Conservation (phyloP, 64 coral and sea anemone species). For the Catalaphyllia jardinei region DNA sequence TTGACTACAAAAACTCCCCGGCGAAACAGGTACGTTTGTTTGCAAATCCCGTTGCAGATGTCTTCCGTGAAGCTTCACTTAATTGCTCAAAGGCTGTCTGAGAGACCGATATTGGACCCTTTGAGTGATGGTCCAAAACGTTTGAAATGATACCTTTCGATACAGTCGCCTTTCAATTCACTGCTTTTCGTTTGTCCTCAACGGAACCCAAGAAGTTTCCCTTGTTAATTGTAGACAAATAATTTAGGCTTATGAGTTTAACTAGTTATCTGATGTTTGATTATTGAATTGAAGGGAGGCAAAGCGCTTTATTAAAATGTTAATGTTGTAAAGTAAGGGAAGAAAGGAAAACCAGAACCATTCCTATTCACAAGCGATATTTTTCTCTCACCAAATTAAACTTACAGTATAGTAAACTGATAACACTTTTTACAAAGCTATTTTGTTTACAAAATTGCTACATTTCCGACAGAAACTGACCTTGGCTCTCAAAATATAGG, state of each 20-base stretch:
- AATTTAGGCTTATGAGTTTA: no score
- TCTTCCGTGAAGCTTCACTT: no score
- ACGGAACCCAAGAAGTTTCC: not conserved
- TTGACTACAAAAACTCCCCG: constrained; percentile 82
- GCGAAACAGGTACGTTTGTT: constrained; percentile 66
- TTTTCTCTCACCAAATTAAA: not conserved
- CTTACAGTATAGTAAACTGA: not conserved
- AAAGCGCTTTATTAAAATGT: not conserved
- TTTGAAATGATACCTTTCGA: not conserved
- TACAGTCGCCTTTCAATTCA: not conserved
- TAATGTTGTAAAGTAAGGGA: not conserved
- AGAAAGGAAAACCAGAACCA: not conserved
- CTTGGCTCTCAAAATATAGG: no score
- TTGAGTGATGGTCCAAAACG: not conserved
- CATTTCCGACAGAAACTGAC: no score
- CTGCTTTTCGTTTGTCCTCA: not conserved
- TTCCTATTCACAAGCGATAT: not conserved
- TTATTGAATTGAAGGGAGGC: not conserved
- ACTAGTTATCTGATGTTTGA: not conserved
- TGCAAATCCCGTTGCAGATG: not conserved
- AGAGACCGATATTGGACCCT: not conserved
- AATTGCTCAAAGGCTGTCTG: not conserved
- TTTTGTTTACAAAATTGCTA: not conserved
- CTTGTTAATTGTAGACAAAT: no score
- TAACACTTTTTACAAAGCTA: not conserved